A percentile compares a stretch with the other conserved stretches of the same genome.
These are phyloP conservation scores for Tigriopus californicus DNA, from an alignment of 2,888 invertebrate species.

Conservation along the genomic window DNA sequence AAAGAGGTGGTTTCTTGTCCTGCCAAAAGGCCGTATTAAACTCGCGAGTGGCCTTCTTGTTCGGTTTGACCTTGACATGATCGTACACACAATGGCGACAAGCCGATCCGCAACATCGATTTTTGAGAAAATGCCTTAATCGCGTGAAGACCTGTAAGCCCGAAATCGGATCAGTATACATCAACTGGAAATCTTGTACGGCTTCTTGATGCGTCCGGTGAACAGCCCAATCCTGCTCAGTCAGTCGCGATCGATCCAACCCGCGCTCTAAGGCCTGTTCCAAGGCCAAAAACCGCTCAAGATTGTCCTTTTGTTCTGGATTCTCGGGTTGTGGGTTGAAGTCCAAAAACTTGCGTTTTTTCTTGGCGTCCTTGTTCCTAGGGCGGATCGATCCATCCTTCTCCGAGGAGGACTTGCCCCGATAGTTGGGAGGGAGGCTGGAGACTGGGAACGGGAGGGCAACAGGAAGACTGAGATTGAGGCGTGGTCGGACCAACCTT, in stretches of 20 bases:
- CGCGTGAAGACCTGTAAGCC: conserved; percentile 22
- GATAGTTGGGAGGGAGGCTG: no score
- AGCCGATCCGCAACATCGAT: conserved; percentile 24
- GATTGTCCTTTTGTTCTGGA: no score
- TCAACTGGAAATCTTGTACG: conserved; percentile 22
- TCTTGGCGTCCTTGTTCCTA: no score
- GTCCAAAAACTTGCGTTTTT: no score
- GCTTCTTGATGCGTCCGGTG: conserved; percentile 22
- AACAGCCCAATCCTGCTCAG: conserved; percentile 20
- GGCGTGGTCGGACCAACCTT: no score
- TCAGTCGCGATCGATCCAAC: conserved; percentile 12
- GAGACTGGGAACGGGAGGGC: no score
- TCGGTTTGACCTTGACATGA: conserved; percentile 20
- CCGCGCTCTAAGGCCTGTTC: no score
- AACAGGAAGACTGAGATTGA: no score
- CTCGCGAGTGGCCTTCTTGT: conserved; percentile 16
- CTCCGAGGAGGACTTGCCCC: no score
- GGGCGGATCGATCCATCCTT: no score
- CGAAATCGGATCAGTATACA: conserved; percentile 23
- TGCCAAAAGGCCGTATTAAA: conserved; percentile 22
- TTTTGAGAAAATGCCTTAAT: conserved; percentile 22
- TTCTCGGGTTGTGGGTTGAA: no score
- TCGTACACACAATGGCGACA: conserved; percentile 23
- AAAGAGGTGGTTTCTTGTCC: background rate
- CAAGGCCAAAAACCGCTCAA: no score